Evolutionary conservation across 1,140 invertebrate genomes (phyloP).

Genomic region (Drosophila yakuba): DNA sequence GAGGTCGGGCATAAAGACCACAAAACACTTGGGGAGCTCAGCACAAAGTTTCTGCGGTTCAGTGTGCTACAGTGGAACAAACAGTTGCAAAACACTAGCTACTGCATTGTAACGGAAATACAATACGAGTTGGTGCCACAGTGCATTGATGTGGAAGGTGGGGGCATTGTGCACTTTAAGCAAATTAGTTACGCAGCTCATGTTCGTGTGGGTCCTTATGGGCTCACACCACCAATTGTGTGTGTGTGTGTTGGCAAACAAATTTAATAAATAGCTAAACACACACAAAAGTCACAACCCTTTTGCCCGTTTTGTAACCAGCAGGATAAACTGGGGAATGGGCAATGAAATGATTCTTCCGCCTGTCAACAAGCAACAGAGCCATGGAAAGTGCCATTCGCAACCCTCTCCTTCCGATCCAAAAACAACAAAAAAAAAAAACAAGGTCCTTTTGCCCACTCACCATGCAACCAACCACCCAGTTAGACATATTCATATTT

Average conservation of each 20-base stretch:
- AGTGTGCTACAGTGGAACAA: conserved; percentile 41
- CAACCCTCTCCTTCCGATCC: conserved; percentile 6
- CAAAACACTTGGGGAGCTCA: conserved; percentile 69
- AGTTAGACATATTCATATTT: conserved; percentile 73
- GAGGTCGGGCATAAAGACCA: conserved; percentile 23
- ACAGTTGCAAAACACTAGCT: too few relatives aligned
- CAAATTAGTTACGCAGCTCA: conserved; percentile 83
- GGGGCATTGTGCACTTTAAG: conserved; percentile 76
- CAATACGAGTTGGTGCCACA: not conserved
- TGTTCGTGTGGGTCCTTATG: conserved; percentile 59
- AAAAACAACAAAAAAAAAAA: not conserved
- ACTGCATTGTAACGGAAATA: too few relatives aligned
- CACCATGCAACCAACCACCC: not conserved
- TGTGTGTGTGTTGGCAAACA: conserved; percentile 64
- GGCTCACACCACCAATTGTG: not conserved
- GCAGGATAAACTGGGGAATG: not conserved
- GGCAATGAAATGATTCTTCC: conserved; percentile 2
- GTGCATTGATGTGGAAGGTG: conserved; percentile 41
- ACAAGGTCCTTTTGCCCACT: not conserved
- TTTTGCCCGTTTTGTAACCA: conserved; percentile 66
- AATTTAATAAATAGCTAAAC: conserved; percentile 83
- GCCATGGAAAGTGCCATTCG: conserved; percentile 24
- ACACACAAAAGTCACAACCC: conserved; percentile 79
- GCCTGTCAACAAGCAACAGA: conserved; percentile 39
- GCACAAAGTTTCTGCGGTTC: conserved; percentile 60